These are phyloP conservation scores for Hoplodrina blanda DNA, from an alignment of 2,888 invertebrate genomes.

Conservation along the genomic window DNA sequence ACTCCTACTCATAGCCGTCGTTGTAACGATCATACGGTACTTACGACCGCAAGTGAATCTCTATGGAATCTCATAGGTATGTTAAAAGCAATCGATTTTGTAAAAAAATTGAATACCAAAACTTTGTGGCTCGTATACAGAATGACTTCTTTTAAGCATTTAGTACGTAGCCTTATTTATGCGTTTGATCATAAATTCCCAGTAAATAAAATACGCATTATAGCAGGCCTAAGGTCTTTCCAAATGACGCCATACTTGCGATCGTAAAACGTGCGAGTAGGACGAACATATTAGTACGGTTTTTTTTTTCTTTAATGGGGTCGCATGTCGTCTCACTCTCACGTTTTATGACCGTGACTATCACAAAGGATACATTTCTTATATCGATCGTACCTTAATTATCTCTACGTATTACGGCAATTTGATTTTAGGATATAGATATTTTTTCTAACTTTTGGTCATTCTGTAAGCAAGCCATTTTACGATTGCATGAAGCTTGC, in stretches of 20 bases:
- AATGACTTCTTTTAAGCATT: slow-evolving; percentile 11
- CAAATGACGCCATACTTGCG: neutral
- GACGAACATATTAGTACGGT: neutral
- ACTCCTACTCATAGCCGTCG: slow-evolving; percentile 63
- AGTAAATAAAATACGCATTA: neutral
- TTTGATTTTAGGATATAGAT: neutral
- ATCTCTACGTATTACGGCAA: neutral
- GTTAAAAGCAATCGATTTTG: slow-evolving; percentile 21
- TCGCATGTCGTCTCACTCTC: neutral
- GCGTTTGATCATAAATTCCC: neutral
- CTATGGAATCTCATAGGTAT: slow-evolving; percentile 48
- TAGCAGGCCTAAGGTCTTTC: neutral
- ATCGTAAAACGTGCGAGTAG: neutral
- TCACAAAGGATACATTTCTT: neutral
- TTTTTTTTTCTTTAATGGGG: neutral
- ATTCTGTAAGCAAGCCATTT: slow-evolving; percentile 35
- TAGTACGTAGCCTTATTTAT: too few species aligned
- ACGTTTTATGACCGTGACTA: neutral
- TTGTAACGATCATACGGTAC: slow-evolving; percentile 52
- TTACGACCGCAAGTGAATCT: slow-evolving; percentile 44
- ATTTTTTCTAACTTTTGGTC: neutral
- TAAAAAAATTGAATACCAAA: slow-evolving; percentile 43
- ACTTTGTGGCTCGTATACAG: slow-evolving; percentile 21
- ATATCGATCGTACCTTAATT: too few species aligned
- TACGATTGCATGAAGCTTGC: slow-evolving; percentile 34